These are phyloP conservation scores for Beris chalybata DNA, from an alignment of 2,888 invertebrate species.

Conservation along the genomic window DNA sequence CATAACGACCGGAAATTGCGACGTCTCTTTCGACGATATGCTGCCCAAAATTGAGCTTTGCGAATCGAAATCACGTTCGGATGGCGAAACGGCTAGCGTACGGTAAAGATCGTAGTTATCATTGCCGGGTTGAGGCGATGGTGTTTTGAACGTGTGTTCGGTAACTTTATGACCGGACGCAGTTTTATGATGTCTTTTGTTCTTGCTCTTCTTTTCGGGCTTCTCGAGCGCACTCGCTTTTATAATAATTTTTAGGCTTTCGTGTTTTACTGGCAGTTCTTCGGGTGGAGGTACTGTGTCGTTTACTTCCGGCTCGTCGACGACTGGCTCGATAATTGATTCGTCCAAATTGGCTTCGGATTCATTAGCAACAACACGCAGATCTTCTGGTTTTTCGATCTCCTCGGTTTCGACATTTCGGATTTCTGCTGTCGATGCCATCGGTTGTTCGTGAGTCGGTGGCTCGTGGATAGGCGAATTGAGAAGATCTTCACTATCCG, in stretches of 20 bases:
- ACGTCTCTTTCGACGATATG: slow-evolving; percentile 53
- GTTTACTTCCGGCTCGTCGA: slow-evolving; percentile 6
- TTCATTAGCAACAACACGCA: slow-evolving; percentile 11
- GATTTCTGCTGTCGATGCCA: slow-evolving; percentile 43
- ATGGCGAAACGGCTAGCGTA: slow-evolving; percentile 59
- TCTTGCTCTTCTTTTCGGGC: slow-evolving; percentile 44
- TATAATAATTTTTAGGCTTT: slow-evolving; percentile 58
- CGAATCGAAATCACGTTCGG: slow-evolving; percentile 55
- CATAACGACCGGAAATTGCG: slow-evolving; percentile 44
- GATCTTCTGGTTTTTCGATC: slow-evolving; percentile 10
- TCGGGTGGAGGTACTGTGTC: slow-evolving; percentile 35
- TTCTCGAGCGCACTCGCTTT: slow-evolving; percentile 55
- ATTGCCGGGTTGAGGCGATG: slow-evolving; percentile 60
- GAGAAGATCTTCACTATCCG: slow-evolving; percentile 66
- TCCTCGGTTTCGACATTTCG: slow-evolving; percentile 46
- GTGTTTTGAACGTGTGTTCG: slow-evolving; percentile 51
- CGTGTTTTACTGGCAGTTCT: slow-evolving; percentile 56
- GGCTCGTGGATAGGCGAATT: slow-evolving; percentile 60
- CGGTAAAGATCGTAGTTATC: slow-evolving; percentile 60
- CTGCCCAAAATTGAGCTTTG: slow-evolving; percentile 56
- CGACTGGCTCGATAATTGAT: neutral
- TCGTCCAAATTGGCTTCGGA: neutral
- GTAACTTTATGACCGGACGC: slow-evolving; percentile 40
- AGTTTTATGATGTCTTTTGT: slow-evolving; percentile 53
- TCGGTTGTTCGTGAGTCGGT: slow-evolving; percentile 30